Evolutionary conservation across 2,797 vertebrate genomes (phyloP).

Genomic region (Distichodus sexfasciatus): DNA sequence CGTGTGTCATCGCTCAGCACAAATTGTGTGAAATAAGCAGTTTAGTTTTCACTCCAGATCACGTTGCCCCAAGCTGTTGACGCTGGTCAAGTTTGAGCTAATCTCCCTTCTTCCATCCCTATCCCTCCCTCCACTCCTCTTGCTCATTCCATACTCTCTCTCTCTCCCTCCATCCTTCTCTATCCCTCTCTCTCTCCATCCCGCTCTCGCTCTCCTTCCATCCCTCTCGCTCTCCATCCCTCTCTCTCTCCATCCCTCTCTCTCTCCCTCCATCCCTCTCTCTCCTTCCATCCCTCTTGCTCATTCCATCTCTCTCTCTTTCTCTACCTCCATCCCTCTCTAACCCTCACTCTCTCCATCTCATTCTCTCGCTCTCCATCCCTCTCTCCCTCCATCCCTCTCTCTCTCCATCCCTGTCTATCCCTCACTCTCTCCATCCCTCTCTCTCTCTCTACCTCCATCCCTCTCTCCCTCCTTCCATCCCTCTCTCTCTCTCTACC

Average conservation of each 20-base stretch:
- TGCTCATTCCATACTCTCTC: constrained; percentile 14
- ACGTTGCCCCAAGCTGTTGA: constrained; percentile 23
- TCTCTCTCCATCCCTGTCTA: too few relatives aligned
- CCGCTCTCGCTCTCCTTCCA: constrained; percentile 37
- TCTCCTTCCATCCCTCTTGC: constrained; percentile 37
- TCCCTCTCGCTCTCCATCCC: not conserved
- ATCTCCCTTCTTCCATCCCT: not conserved
- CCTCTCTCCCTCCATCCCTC: not conserved
- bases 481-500: not conserved
- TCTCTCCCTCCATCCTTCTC: constrained; percentile 41
- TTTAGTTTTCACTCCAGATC: constrained; percentile 23
- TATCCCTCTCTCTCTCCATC: constrained; percentile 46
- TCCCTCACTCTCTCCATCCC: not conserved
- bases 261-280: not conserved
- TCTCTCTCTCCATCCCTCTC: not conserved
- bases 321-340: not conserved
- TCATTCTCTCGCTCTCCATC: not conserved
- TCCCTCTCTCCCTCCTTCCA: not conserved
- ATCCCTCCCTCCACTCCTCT: not conserved
- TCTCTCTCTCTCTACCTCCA: constrained; percentile 42
- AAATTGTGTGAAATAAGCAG: constrained; percentile 37
- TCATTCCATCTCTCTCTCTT: constrained; percentile 11
- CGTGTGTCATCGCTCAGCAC: constrained; percentile 16
- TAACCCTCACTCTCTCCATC: not conserved
- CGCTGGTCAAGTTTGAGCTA: constrained; percentile 6